These are phyloP conservation scores for Galeruca laticollis DNA, from an alignment of 2,888 invertebrate genomes.

Conservation along the genomic window DNA sequence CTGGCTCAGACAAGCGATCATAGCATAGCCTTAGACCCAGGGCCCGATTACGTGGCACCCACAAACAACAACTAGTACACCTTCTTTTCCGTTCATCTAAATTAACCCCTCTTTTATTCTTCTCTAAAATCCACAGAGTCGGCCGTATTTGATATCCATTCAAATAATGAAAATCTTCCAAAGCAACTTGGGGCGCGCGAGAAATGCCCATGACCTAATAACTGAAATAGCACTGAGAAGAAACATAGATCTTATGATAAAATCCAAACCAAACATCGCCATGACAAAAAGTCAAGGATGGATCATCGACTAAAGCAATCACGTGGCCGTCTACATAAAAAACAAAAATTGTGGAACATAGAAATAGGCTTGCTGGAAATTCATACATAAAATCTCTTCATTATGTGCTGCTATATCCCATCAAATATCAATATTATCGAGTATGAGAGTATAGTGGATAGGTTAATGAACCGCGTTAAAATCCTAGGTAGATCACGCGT, in stretches of 20 bases:
- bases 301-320: slow-evolving; percentile 7
- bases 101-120: too few relatives aligned
- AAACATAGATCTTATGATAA: background rate
- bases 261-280: background rate
- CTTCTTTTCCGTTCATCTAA: too few relatives aligned
- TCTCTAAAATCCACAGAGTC: too few relatives aligned
- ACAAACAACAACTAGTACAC: too few relatives aligned
- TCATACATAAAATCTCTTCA: background rate
- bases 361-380: slow-evolving; percentile 2
- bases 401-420: slow-evolving; percentile 15
- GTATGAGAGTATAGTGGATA: slow-evolving; percentile 7
- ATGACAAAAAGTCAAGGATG: slow-evolving; percentile 10
- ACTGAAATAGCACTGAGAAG: background rate
- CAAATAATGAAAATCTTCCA: slow-evolving; percentile 1
- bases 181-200: background rate
- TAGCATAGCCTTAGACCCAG: background rate
- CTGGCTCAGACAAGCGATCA: background rate
- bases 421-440: background rate
- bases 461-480: slow-evolving; percentile 2
- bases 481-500: background rate
- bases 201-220: background rate
- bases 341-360: slow-evolving; percentile 1
- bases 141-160: too few relatives aligned
- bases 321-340: background rate
- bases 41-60: background rate